Evolutionary conservation across 1,140 invertebrate genomes (phyloP), one percentile per base, ranked within the genome.

Genomic region (Antheraea pernyi): DNA sequence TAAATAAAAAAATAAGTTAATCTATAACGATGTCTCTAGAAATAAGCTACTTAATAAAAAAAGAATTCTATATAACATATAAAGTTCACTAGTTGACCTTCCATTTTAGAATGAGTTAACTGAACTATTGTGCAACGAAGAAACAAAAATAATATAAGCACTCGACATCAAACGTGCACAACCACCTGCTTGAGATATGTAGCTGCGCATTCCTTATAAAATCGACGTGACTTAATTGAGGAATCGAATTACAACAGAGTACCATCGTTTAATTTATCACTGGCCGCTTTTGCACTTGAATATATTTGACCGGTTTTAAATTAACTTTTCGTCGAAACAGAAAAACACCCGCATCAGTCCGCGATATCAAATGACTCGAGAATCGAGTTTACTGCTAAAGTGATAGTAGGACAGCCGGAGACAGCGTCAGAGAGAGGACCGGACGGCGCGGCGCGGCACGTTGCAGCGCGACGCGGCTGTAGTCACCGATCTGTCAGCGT

Each of bases 401-500:
- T 90, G 86, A 91, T 89, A 91, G 88, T 91, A 87, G 88, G 86
- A 82, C 88, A 86, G 74, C 72, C 79, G 72, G 77, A 73, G 78
- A 81, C 82, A 82, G 78, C 75, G 80, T 76, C 82, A 81, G 79
- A 84, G 82, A 84, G 82, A 86, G 82, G 84, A 13, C 60, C 83
- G 63, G 76, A 72, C 78, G 79, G 75, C 76, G 68, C 71, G 39
- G 83, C 84, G 11, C 60, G 84, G 63, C 77, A 73, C 78, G 79
- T 75, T 74, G 68, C 71, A 71, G 69, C 75, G 76, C 78, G 79
- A 75, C 74, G 68, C 71, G 72, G 69, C 75, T 75, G 73, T 75
- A 76, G 75, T 74, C 66, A 71, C 71, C 74, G 71, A 36, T 62
- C 53, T 65, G 66, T 61, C 70, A 67, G 68, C 67, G 18, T 62